Base-by-base conservation (phyloP, 2,797 vertebrate species). In the Thalassophryne amazonica region DNA sequence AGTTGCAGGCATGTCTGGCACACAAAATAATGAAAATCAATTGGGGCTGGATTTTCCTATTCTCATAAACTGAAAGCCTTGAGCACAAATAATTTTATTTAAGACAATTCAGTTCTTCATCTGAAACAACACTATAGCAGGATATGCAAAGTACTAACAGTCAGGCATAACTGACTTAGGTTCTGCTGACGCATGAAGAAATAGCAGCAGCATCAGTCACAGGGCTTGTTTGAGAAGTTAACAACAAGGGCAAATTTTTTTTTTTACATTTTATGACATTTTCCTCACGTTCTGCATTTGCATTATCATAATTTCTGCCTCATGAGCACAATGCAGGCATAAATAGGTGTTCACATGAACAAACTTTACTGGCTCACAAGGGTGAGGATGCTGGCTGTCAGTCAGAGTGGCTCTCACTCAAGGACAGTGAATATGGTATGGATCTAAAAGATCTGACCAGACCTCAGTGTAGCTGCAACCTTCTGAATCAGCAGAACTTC, bases 201-300 rank as follows among this genome's bases (percentile, higher is more conserved):
- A 58, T 79, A 77, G 56, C 52, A 38, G 19, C 36, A 1, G 63
- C 69, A 78, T 80, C 55, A 56, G 39, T 86, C 57, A 75, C n/a
- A n/a, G 62, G 35, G 38, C 53, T 57, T 9, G 24, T 75, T 68
- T 53, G 18, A 49, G 16, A 47, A 37, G 58, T 52, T 34, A 36
- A 38, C 47, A 74, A 40, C 48, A 57, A 40, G n/a, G 13, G 14
- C 34, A 23, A 17, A n/a, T n/a, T n/a, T n/a, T n/a, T n/a, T n/a
- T n/a, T n/a, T n/a, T n/a, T n/a, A n/a, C n/a, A n/a, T n/a, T n/a
- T n/a, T n/a, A n/a, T n/a, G n/a, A 63, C 34, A 35, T 32, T 7
- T 72, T 77, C 65, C 51, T 78, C 54, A 51, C 64, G 40, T 55
- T 21, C 2, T 27, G 13, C 38, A 35, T 20, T 61, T 38, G 41